Percentiles rank a stretch among this genome's conserved stretches.
Conservation (phyloP, 2,888 invertebrate genomes). For the Pomacea canaliculata region DNA sequence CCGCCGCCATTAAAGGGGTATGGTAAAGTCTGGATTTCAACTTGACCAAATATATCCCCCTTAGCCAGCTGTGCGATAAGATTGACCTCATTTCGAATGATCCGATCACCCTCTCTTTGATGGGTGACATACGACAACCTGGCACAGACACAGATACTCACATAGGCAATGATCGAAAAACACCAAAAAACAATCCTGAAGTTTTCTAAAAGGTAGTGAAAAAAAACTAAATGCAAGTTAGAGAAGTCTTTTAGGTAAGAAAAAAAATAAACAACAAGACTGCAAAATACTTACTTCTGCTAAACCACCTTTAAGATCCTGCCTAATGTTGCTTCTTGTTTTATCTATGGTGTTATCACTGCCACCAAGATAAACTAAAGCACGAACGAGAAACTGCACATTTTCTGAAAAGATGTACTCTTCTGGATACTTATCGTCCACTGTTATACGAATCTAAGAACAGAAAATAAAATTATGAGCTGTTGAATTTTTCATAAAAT, state of each 20-base stretch:
- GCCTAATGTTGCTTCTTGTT: conserved; percentile 45
- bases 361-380: conserved; percentile 59
- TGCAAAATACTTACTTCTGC: conserved; percentile 49
- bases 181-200: not conserved
- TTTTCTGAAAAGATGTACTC: conserved; percentile 39
- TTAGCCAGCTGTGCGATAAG: conserved; percentile 17
- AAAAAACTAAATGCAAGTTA: no score
- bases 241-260: no score
- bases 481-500: no score
- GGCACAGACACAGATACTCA: not conserved
- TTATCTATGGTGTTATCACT: conserved; percentile 38
- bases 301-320: conserved; percentile 58
- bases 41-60: not conserved
- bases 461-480: not conserved
- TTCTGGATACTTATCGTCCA: conserved; percentile 48
- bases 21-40: conserved; percentile 11
- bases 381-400: conserved; percentile 47
- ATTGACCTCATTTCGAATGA: conserved; percentile 26
- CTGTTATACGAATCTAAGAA: conserved; percentile 49
- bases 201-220: not conserved
- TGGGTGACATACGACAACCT: conserved; percentile 28
- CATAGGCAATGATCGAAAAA: not conserved
- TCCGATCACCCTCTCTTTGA: not conserved
- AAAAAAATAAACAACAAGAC: no score
- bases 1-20: not conserved